A percentile compares a stretch with the other conserved stretches of the same genome.
Evolutionary conservation across 1,140 invertebrate species (phyloP).

Genomic region (Radopholus similis): DNA sequence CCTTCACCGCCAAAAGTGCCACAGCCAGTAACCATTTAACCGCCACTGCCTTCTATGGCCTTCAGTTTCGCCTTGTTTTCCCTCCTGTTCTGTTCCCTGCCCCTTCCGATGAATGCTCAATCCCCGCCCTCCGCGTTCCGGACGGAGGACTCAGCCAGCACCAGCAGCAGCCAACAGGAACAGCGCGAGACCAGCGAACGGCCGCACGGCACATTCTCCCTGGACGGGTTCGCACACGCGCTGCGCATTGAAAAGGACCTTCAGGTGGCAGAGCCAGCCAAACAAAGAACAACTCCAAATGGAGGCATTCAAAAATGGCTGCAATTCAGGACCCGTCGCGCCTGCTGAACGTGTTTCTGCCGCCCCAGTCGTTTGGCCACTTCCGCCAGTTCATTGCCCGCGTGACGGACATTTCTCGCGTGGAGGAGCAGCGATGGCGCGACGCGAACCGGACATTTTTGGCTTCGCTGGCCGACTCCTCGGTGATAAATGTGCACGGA

Average conservation of each 20-base stretch:
- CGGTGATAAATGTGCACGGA: constrained; percentile 50
- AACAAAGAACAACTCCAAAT: background rate
- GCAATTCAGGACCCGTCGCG: constrained; percentile 34
- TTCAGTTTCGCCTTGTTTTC: background rate
- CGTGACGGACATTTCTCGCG: constrained; percentile 48
- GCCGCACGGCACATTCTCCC: background rate
- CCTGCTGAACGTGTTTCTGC: constrained; percentile 40
- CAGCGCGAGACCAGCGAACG: background rate
- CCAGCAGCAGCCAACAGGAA: background rate
- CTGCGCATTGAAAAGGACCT: constrained; percentile 20
- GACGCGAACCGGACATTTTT: constrained; percentile 51
- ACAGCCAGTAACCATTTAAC: background rate
- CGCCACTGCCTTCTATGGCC: background rate
- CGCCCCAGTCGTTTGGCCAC: constrained; percentile 22
- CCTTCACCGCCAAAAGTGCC: background rate
- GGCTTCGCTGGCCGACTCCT: constrained; percentile 30
- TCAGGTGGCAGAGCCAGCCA: background rate
- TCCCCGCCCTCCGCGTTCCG: background rate
- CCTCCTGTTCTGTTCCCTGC: background rate
- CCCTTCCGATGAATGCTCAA: background rate
- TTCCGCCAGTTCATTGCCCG: constrained; percentile 49
- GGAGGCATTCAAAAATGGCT: constrained; percentile 14
- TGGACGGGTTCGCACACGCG: constrained; percentile 1
- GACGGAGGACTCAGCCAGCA: background rate
- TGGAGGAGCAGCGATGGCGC: constrained; percentile 33